Evolutionary conservation across 2,113 vertebrate species (phyloP).

Genomic region (Xiphophorus couchianus): DNA sequence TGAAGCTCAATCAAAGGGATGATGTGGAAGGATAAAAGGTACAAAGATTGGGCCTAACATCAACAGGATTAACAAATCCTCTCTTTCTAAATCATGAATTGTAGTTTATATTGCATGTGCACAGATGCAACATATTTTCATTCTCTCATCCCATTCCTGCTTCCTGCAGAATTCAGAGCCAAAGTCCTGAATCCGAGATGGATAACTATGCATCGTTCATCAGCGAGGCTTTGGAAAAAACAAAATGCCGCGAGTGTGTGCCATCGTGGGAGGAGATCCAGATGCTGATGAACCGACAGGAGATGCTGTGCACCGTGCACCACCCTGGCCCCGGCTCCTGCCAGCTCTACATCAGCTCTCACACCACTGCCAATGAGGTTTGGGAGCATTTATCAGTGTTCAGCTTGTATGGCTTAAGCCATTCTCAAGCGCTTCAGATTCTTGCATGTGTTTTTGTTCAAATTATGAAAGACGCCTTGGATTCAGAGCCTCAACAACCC

Average conservation of each 20-base stretch:
- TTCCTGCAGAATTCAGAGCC: slow-evolving; percentile 84
- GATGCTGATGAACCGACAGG: slow-evolving; percentile 87
- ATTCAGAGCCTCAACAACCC: background rate
- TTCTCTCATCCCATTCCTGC: slow-evolving; percentile 15
- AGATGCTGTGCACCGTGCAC: slow-evolving; percentile 88
- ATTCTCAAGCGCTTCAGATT: slow-evolving; percentile 23
- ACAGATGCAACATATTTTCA: background rate
- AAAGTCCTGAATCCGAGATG: slow-evolving; percentile 86
- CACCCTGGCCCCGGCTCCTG: slow-evolving; percentile 88
- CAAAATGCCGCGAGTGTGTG: slow-evolving; percentile 87
- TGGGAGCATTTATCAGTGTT: slow-evolving; percentile 37
- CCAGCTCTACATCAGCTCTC: slow-evolving; percentile 90
- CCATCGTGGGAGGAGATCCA: slow-evolving; percentile 95
- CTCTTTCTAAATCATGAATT: background rate
- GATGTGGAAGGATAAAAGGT: slow-evolving; percentile 36
- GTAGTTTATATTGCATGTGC: slow-evolving; percentile 31
- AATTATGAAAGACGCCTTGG: background rate
- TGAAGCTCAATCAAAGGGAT: slow-evolving; percentile 47
- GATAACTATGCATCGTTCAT: slow-evolving; percentile 93
- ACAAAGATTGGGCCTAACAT: slow-evolving; percentile 35
- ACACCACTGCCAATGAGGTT: slow-evolving; percentile 94
- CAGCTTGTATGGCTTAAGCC: background rate
- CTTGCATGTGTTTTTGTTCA: slow-evolving; percentile 7
- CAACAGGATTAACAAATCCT: slow-evolving; percentile 18
- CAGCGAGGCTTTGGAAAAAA: slow-evolving; percentile 87